phyloP scores from a whole-genome alignment of 2,888 invertebrate genomes.

The Drosophila tanythrix region DNA sequence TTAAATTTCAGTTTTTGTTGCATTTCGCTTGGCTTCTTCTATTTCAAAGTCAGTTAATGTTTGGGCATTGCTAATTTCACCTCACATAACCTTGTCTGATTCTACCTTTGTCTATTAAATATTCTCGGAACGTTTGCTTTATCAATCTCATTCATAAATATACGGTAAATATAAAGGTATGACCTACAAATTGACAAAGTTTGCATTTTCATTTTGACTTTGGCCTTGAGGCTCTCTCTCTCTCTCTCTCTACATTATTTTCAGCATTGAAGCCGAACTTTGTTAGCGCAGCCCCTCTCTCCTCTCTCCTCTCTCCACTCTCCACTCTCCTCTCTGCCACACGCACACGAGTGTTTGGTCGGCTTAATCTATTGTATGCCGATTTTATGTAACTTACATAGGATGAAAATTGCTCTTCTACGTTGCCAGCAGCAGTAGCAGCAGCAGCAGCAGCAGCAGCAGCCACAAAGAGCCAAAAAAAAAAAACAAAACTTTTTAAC shows the following conservation, averaged over 20 bases:
- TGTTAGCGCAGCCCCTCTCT: slow-evolving; percentile 7
- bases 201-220: slow-evolving; percentile 44
- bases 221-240: slow-evolving; percentile 13
- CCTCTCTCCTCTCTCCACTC: background rate
- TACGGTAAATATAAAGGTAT: slow-evolving; percentile 20
- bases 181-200: slow-evolving; percentile 61
- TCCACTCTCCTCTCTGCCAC: background rate
- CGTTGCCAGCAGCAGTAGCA: slow-evolving; percentile 55
- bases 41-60: background rate
- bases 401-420: slow-evolving; percentile 61
- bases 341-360: slow-evolving; percentile 11
- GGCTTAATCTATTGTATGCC: slow-evolving; percentile 54
- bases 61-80: background rate
- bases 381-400: slow-evolving; percentile 57
- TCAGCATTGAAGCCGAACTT: slow-evolving; percentile 42
- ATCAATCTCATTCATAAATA: slow-evolving; percentile 14
- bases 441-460: slow-evolving; percentile 14
- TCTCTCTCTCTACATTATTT: background rate
- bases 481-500: slow-evolving; percentile 44
- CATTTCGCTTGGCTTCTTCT: background rate
- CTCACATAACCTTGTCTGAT: background rate
- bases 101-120: background rate
- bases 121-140: background rate
- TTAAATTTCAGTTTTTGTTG: background rate
- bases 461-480: slow-evolving; percentile 12